Evolutionary conservation across 2,797 vertebrate species (phyloP), one percentile per base, ranked within the genome.

Genomic region (Antrozous pallidus): DNA sequence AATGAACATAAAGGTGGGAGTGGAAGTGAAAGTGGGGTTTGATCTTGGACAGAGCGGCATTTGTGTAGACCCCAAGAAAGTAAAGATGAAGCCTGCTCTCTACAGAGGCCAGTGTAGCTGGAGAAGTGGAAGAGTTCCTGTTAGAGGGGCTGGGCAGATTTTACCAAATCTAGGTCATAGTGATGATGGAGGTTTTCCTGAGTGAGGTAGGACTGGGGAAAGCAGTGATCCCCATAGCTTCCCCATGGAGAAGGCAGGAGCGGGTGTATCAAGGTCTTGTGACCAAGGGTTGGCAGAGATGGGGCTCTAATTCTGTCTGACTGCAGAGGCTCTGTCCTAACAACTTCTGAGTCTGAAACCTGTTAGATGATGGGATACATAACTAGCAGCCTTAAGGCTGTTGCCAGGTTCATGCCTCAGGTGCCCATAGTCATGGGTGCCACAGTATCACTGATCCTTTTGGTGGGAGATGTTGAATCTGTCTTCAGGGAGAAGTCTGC

Each of bases 261-360:
- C 56, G n/a, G 38, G 17, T 6, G 10, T 14, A 6, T 14, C 47
- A 10, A 42, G 6, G 36, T 65, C 22, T 22, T 18, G 3, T 6
- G 18, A 31, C 71, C 14, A 9, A n/a, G 5, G 20, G 18, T 4
- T 1, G 42, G 58, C 3, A 3, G 24, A 38, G 24, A n/a, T 5
- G 22, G 3, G 58, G 42, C 75, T 12, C 17, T 12, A 2, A 12
- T 2, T 9, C 0, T 0, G 5, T 7, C n/a, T 9, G 40, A 18
- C 10, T 4, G 5, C 26, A n/a, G 6, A 28, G 42, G 22, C 36
- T 11, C 31, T 24, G 20, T 28, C 6, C 61, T 12, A 13, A 31
- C 1, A 18, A 14, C 56, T 17, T 9, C 40, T 38, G 3, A 71
- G 58, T 28, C 63, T 18, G 8, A 65, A n/a, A n/a, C 11, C 47